Percentiles rank a stretch among this genome's conserved stretches.
phyloP scores from a whole-genome alignment of 1,140 invertebrate genomes.

The Achroia grisella region DNA sequence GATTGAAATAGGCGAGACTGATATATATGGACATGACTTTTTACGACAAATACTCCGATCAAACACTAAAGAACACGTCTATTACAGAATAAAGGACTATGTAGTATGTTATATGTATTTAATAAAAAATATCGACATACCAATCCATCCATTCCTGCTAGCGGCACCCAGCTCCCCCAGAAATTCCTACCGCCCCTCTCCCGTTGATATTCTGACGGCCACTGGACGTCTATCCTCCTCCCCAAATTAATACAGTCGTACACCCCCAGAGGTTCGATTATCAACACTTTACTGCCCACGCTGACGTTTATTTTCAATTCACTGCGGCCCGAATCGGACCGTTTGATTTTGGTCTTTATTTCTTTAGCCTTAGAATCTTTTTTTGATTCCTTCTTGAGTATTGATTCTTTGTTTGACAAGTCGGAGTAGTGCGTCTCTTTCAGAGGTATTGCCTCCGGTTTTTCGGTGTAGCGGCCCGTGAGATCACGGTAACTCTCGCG shows the following conservation, averaged over 20 bases:
- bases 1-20: too few relatives aligned
- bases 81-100: background rate
- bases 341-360: conserved; percentile 62
- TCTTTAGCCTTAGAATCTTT: conserved; percentile 54
- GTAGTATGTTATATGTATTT: too few relatives aligned
- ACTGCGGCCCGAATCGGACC: conserved; percentile 66
- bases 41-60: too few relatives aligned
- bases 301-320: conserved; percentile 70
- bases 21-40: too few relatives aligned
- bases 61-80: too few relatives aligned
- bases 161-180: conserved; percentile 93
- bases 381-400: conserved; percentile 48
- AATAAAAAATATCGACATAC: conserved; percentile 53
- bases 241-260: conserved; percentile 94
- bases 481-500: conserved; percentile 65
- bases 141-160: conserved; percentile 92
- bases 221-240: conserved; percentile 90
- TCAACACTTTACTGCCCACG: conserved; percentile 73
- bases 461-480: conserved; percentile 66
- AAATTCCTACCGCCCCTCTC: conserved; percentile 86
- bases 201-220: conserved; percentile 92
- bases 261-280: conserved; percentile 74
- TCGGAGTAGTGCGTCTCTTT: conserved; percentile 61
- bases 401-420: conserved; percentile 51
- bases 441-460: conserved; percentile 43